phyloP scores from a whole-genome alignment of 1,140 invertebrate genomes.

The Pristionchus pacificus region DNA sequence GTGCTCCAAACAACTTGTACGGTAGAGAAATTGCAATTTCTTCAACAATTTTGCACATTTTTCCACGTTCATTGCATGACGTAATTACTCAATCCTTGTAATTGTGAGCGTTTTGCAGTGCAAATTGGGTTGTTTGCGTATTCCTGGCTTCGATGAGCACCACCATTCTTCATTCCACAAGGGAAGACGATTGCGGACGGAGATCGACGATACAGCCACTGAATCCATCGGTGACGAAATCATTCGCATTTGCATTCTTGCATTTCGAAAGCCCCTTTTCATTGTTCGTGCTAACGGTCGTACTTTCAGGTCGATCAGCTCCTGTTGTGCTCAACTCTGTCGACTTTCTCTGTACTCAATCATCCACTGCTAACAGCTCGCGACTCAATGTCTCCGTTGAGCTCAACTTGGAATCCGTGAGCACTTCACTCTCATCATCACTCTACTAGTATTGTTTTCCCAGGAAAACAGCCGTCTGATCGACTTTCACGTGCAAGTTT shows the following conservation, averaged over 20 bases:
- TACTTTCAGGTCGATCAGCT: not conserved
- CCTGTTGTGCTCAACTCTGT: not conserved
- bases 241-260: no score
- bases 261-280: no score
- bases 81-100: no score
- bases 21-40: no score
- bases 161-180: not conserved
- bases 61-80: no score
- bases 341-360: not conserved
- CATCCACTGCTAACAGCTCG: not conserved
- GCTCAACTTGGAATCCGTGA: not conserved
- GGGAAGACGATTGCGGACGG: not conserved
- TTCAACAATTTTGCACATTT: no score
- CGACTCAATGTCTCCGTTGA: not conserved
- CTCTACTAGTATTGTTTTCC: not conserved
- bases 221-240: not conserved
- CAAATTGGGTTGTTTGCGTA: not conserved
- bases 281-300: not conserved
- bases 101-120: not conserved
- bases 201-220: not conserved
- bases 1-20: no score
- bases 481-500: not conserved
- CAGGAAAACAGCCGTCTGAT: not conserved
- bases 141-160: not conserved
- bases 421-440: not conserved